phyloP scores from a whole-genome alignment of 1,140 invertebrate species.

The Drosophila watanabei region DNA sequence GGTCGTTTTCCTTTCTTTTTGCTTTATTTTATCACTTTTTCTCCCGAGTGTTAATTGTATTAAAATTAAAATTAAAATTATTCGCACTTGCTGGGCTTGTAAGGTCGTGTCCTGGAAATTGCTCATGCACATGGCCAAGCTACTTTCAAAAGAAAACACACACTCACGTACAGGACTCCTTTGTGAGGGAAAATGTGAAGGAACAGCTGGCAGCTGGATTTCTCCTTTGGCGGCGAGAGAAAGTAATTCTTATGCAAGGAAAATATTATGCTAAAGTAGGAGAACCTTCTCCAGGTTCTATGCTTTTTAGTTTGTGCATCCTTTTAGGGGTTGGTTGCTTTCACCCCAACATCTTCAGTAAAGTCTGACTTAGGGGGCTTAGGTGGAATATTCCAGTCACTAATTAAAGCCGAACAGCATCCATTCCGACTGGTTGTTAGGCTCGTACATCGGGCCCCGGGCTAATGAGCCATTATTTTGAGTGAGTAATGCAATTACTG shows the following conservation, averaged over 20 bases:
- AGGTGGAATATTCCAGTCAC: conserved; percentile 11
- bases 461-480: conserved; percentile 66
- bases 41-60: conserved; percentile 37
- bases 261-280: conserved; percentile 14
- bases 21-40: conserved; percentile 1
- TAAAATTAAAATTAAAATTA: conserved; percentile 50
- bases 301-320: conserved; percentile 3
- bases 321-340: conserved; percentile 4
- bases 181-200: background rate
- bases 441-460: conserved; percentile 5
- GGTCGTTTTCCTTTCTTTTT: conserved; percentile 1
- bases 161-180: conserved; percentile 10
- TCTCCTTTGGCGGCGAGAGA: conserved; percentile 2
- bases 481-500: conserved; percentile 68
- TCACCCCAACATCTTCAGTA: background rate
- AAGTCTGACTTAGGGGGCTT: conserved; percentile 4
- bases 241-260: background rate
- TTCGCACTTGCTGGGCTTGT: background rate
- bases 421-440: conserved; percentile 13
- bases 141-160: conserved; percentile 7
- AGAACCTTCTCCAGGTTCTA: background rate
- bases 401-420: conserved; percentile 35
- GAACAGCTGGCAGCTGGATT: conserved; percentile 21
- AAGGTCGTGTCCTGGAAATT: conserved; percentile 30
- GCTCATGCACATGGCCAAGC: conserved; percentile 37